These are phyloP conservation scores for Drosophila orena DNA, from an alignment of 1,140 invertebrate species.

Conservation along the genomic window DNA sequence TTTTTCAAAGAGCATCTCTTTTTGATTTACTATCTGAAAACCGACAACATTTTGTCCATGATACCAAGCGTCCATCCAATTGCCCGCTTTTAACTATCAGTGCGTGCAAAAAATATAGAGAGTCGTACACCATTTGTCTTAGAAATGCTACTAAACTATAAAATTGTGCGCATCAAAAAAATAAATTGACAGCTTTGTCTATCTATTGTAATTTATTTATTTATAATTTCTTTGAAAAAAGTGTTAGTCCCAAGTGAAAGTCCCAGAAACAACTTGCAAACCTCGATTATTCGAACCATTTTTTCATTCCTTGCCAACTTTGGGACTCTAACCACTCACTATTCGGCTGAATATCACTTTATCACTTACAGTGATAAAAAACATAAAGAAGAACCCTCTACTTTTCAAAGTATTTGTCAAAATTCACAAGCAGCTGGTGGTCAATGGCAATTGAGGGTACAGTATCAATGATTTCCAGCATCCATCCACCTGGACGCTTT, in stretches of 20 bases:
- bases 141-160: conserved; percentile 54
- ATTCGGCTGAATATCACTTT: too few species aligned
- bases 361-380: conserved; percentile 9
- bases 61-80: conserved; percentile 23
- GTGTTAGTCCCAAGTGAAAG: conserved; percentile 12
- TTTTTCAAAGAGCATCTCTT: neutral
- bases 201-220: too few species aligned
- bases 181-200: neutral
- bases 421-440: conserved; percentile 35
- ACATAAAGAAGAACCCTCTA: conserved; percentile 26
- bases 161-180: conserved; percentile 5
- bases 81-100: conserved; percentile 26
- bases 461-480: too few species aligned
- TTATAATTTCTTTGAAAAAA: too few species aligned
- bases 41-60: neutral
- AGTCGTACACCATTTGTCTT: conserved; percentile 29
- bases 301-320: conserved; percentile 26
- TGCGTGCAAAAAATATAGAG: conserved; percentile 17
- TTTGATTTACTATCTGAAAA: conserved; percentile 29
- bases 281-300: conserved; percentile 42
- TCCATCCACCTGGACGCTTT: conserved; percentile 24
- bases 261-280: conserved; percentile 43
- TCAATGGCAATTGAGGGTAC: conserved; percentile 23
- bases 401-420: conserved; percentile 16
- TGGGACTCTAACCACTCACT: conserved; percentile 10